These are phyloP conservation scores for Gastrophryne carolinensis DNA, from an alignment of 2,797 vertebrate genomes.

Conservation along the genomic window DNA sequence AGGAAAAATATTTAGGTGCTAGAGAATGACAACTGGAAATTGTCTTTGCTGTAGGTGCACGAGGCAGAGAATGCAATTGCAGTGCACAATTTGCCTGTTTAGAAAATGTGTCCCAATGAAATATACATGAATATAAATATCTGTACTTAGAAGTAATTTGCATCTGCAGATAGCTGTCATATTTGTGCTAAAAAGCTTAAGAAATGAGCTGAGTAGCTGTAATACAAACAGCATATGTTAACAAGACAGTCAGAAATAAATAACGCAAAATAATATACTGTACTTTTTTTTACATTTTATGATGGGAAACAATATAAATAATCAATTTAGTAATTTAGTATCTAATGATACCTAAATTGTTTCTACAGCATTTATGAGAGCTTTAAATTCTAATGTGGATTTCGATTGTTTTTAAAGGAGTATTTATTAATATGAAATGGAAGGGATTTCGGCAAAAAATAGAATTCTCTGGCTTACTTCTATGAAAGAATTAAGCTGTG, in stretches of 20 bases:
- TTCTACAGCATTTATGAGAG: neutral
- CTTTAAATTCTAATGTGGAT: neutral
- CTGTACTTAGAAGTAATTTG: conserved; percentile 15
- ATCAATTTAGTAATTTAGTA: neutral
- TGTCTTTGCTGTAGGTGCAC: neutral
- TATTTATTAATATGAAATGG: too few relatives aligned
- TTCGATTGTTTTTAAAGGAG: neutral
- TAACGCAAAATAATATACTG: conserved; percentile 18
- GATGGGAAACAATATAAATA: neutral
- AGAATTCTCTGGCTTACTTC: too few relatives aligned
- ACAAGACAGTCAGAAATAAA: conserved; percentile 21
- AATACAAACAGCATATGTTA: conserved; percentile 18
- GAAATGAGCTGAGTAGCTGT: conserved; percentile 12
- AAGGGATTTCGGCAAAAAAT: too few relatives aligned
- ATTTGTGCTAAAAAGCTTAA: conserved; percentile 29
- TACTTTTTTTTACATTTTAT: conserved; percentile 23
- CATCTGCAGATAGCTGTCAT: conserved; percentile 26
- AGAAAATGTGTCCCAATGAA: neutral
- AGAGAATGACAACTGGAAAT: neutral
- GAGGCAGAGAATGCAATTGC: neutral
- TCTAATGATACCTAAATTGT: neutral
- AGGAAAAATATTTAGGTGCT: too few relatives aligned
- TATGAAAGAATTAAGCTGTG: too few relatives aligned
- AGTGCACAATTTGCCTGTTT: neutral
- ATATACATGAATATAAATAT: conserved; percentile 25